Percentiles rank a stretch among this genome's conserved stretches.
Evolutionary conservation across 2,888 invertebrate genomes (phyloP).

Genomic region (Ecdyonurus torrentis): DNA sequence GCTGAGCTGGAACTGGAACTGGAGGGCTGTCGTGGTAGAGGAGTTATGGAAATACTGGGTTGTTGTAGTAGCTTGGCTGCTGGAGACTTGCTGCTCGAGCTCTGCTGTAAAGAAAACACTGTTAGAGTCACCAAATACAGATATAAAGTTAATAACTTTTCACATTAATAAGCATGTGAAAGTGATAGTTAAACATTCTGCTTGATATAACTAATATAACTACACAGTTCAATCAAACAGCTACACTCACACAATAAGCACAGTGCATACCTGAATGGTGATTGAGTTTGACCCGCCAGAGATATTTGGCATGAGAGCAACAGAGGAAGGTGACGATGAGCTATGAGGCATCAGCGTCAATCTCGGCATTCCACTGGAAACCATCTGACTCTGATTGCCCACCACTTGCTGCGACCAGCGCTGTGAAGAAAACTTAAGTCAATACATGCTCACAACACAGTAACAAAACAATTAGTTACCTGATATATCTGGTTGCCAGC

Average conservation of each 20-base stretch:
- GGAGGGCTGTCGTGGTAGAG: slow-evolving; percentile 51
- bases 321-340: slow-evolving; percentile 23
- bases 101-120: no score
- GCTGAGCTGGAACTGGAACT: slow-evolving; percentile 23
- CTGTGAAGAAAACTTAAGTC: slow-evolving; percentile 17
- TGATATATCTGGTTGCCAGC: slow-evolving; percentile 43
- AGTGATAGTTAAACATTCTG: no score
- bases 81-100: slow-evolving; percentile 12
- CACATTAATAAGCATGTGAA: no score
- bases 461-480: slow-evolving; percentile 27
- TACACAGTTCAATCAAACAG: no score
- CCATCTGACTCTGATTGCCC: slow-evolving; percentile 25
- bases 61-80: slow-evolving; percentile 41
- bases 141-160: no score
- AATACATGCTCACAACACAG: slow-evolving; percentile 3
- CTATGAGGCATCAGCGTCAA: slow-evolving; percentile 15
- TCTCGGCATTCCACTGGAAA: slow-evolving; percentile 15
- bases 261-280: slow-evolving; percentile 28
- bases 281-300: slow-evolving; percentile 26
- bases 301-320: slow-evolving; percentile 36
- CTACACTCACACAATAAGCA: no score
- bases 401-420: slow-evolving; percentile 33
- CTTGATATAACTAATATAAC: no score
- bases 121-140: no score
- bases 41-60: slow-evolving; percentile 82